phyloP scores from a whole-genome alignment of 2,888 invertebrate species.

The Limnephilus auricula region DNA sequence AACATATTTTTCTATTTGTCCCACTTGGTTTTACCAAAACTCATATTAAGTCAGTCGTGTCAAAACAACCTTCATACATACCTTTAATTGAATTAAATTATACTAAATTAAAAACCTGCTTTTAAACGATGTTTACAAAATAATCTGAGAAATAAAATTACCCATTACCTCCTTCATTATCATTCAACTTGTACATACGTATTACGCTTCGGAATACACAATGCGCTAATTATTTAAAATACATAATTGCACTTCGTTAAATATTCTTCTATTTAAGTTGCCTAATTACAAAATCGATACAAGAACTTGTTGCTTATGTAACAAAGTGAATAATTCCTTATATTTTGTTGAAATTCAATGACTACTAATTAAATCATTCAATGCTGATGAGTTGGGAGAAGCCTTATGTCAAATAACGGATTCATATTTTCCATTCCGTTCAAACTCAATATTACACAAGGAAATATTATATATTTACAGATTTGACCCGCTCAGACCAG shows the following conservation, averaged over 20 bases:
- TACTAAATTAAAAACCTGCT: background rate
- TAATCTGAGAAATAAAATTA: background rate
- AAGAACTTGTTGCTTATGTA: background rate
- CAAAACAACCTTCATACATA: background rate
- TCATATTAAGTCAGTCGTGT: background rate
- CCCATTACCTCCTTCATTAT: background rate
- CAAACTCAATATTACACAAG: background rate
- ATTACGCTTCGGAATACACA: background rate
- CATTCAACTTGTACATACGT: background rate
- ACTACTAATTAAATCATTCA: background rate
- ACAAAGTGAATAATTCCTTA: background rate
- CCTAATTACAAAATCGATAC: background rate
- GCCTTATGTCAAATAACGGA: background rate
- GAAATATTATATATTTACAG: background rate
- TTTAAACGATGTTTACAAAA: background rate
- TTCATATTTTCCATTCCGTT: background rate
- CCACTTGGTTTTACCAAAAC: background rate
- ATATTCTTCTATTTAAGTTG: background rate
- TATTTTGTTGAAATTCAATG: background rate
- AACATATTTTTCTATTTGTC: no score
- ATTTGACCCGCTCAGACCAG: no score
- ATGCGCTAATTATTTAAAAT: background rate
- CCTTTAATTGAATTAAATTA: background rate
- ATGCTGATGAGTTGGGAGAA: background rate
- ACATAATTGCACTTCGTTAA: background rate